These are phyloP conservation scores for Dolichoris vasculosae DNA, from an alignment of 1,140 invertebrate genomes.

Conservation along the genomic window DNA sequence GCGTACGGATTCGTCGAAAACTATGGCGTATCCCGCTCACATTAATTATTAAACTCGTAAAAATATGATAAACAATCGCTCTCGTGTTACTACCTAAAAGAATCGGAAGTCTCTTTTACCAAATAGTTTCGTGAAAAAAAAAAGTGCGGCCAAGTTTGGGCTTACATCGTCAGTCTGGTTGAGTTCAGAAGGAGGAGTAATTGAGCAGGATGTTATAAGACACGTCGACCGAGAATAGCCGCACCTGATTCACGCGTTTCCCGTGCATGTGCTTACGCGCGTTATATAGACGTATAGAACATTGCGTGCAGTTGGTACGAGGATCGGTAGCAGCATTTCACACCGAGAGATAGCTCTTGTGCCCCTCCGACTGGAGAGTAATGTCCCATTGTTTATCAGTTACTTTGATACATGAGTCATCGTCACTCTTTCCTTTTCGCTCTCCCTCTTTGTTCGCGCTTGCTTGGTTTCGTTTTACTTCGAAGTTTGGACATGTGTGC, in stretches of 20 bases:
- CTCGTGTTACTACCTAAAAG: no score
- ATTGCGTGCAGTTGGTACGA: neutral
- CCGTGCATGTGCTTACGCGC: neutral
- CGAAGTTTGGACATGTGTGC: neutral
- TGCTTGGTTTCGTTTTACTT: neutral
- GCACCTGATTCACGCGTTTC: slow-evolving; percentile 46
- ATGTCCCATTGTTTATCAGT: slow-evolving; percentile 65
- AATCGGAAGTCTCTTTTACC: no score
- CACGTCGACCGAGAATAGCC: neutral
- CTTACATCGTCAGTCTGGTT: neutral
- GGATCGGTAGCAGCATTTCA: neutral
- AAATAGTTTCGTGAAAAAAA: neutral
- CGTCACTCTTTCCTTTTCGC: neutral
- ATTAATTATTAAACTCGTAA: no score
- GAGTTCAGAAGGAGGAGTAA: neutral
- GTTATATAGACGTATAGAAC: neutral
- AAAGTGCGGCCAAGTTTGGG: neutral
- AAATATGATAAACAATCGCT: no score
- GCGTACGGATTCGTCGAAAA: no score
- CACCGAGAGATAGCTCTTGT: slow-evolving; percentile 50
- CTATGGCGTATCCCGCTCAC: no score
- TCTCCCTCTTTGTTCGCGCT: neutral
- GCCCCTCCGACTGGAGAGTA: slow-evolving; percentile 48
- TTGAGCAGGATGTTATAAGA: neutral
- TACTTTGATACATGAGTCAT: slow-evolving; percentile 58